Evolutionary conservation across 2,888 invertebrate species (phyloP).

Genomic region (Mythimna pallens): DNA sequence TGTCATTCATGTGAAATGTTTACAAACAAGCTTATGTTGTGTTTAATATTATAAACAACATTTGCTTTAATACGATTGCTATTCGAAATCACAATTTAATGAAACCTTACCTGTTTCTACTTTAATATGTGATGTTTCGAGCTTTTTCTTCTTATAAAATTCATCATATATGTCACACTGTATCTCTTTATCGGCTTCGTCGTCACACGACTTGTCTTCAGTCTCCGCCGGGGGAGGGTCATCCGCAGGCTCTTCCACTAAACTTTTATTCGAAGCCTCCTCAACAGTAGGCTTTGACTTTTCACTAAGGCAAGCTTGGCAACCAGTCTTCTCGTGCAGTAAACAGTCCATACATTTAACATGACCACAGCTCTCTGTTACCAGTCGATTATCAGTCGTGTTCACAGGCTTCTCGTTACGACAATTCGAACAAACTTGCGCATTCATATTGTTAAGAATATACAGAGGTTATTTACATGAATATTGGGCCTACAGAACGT

Average conservation of each 20-base stretch:
- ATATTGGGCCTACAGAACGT: slow-evolving; percentile 34
- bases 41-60: background rate
- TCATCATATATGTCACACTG: slow-evolving; percentile 67
- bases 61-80: slow-evolving; percentile 3
- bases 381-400: slow-evolving; percentile 91
- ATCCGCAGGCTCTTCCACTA: slow-evolving; percentile 55
- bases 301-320: slow-evolving; percentile 88
- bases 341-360: slow-evolving; percentile 94
- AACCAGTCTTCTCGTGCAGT: slow-evolving; percentile 92
- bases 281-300: slow-evolving; percentile 60
- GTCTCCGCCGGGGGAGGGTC: slow-evolving; percentile 50
- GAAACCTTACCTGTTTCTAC: slow-evolving; percentile 78
- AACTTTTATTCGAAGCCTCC: slow-evolving; percentile 41
- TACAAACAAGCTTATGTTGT: slow-evolving; percentile 4
- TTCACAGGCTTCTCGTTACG: slow-evolving; percentile 89
- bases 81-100: slow-evolving; percentile 7
- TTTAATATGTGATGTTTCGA: slow-evolving; percentile 83
- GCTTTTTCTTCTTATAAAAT: slow-evolving; percentile 77
- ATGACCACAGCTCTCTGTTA: slow-evolving; percentile 94
- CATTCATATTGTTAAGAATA: slow-evolving; percentile 81
- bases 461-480: slow-evolving; percentile 72
- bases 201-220: slow-evolving; percentile 61
- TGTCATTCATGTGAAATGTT: slow-evolving; percentile 6
- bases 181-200: slow-evolving; percentile 47
- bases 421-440: slow-evolving; percentile 91